A percentile compares a stretch with the other conserved stretches of the same genome.
These are phyloP conservation scores for Cheilosia scutellata DNA, from an alignment of 2,888 invertebrate species.

Conservation along the genomic window DNA sequence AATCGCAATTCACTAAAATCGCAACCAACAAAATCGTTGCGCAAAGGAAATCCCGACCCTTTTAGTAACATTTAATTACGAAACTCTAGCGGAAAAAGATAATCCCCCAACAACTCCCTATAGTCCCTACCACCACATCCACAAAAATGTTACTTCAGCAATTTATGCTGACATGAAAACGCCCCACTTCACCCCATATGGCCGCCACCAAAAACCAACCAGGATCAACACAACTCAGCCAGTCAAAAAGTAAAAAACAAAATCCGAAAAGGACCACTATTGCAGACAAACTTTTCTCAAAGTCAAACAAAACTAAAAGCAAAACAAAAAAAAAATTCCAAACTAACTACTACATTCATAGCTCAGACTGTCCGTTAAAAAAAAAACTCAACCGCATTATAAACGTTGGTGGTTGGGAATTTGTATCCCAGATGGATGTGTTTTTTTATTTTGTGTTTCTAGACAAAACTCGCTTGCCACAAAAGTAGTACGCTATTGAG, in stretches of 20 bases:
- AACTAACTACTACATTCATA: neutral
- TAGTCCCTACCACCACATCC: no score
- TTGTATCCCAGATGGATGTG: conserved; percentile 1
- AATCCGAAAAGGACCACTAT: conserved; percentile 9
- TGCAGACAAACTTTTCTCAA: conserved; percentile 45
- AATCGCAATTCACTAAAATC: conserved; percentile 26
- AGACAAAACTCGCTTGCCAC: neutral
- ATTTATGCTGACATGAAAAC: conserved; percentile 56
- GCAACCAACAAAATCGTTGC: conserved; percentile 1
- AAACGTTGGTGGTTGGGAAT: conserved; percentile 13
- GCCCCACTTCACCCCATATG: neutral
- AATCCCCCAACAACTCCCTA: neutral
- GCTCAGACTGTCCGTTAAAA: neutral
- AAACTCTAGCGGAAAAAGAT: conserved; percentile 36
- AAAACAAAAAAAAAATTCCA: conserved; percentile 11
- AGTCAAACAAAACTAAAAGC: conserved; percentile 42
- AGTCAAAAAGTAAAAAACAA: conserved; percentile 2
- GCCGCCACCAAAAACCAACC: conserved; percentile 33
- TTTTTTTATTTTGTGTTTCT: neutral
- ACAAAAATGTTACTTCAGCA: conserved; percentile 25
- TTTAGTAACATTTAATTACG: conserved; percentile 61
- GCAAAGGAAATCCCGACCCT: conserved; percentile 41
- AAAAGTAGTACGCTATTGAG: conserved; percentile 20
- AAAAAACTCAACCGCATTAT: conserved; percentile 15
- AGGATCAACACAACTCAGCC: neutral